Evolutionary conservation across 2,888 invertebrate genomes (phyloP), one percentile per base, ranked within the genome.

Genomic region (Pteria penguin): DNA sequence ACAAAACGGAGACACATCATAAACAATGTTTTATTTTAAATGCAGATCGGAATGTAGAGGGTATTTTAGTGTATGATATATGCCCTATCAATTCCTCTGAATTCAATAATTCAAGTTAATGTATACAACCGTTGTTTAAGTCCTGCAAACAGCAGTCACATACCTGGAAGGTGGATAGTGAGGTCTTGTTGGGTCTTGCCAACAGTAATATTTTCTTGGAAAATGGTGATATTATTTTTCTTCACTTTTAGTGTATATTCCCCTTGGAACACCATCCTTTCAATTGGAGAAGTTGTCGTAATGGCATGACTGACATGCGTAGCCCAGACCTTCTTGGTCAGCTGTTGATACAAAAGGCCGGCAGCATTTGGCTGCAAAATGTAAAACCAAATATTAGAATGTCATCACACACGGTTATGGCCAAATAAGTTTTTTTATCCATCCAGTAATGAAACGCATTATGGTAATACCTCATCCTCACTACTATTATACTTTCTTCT

Each of bases 321-420:
- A 33, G 55, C 36, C 69, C 73, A 73, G 52, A 52, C 66, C 2
- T 72, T 70, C 14, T 75, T 29, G 5, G 52, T 52, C 24, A 78
- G 58, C 32, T 66, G 27, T 52, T 65, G 55, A 54, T 71, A 78
- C 24, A 54, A 33, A 36, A 26, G 33, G 18, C 78, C 78, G n/a
- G 72, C 78, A 32, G 74, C 78, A 33, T 78, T 78, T 22, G 78
- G 70, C 75, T 78, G 24, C 1, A 68, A 36, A 45, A 66, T 0
- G 32, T 2, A 58, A 32, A 14, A 22, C 5, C 26, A 52, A 68
- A 31, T 8, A 29, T 22, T 22, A 66, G 26, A 32, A 32, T 14
- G n/a, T n/a, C n/a, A n/a, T n/a, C n/a, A n/a, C n/a, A n/a, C n/a
- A n/a, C n/a, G n/a, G n/a, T n/a, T n/a, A n/a, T n/a, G n/a, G n/a